Evolutionary conservation across 1,140 invertebrate species (phyloP).

Genomic region (Drosophila burlai): DNA sequence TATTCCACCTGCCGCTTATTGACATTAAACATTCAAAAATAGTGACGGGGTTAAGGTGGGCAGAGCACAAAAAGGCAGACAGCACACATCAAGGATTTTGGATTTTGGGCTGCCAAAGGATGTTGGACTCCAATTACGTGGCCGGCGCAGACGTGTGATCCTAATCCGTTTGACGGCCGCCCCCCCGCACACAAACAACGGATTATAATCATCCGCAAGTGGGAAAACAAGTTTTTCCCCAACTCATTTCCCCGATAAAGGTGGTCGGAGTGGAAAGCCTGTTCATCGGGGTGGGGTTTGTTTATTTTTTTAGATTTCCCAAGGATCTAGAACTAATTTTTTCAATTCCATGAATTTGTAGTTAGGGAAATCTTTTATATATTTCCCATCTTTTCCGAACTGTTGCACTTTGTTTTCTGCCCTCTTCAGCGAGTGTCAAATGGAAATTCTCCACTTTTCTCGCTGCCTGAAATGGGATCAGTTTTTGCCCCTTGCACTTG

Average conservation of each 20-base stretch:
- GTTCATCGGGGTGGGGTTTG: neutral
- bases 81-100: constrained; percentile 61
- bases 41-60: constrained; percentile 15
- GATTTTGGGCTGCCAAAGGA: constrained; percentile 70
- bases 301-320: neutral
- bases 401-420: constrained; percentile 27
- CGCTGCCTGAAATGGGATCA: constrained; percentile 34
- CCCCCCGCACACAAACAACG: constrained; percentile 56
- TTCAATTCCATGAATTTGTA: neutral
- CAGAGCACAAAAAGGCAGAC: constrained; percentile 23
- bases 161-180: constrained; percentile 68
- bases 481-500: constrained; percentile 60
- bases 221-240: constrained; percentile 18
- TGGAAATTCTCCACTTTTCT: constrained; percentile 4
- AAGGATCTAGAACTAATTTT: neutral
- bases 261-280: neutral
- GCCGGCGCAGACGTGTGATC: constrained; percentile 49
- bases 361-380: neutral
- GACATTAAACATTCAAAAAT: constrained; percentile 81
- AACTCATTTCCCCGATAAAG: constrained; percentile 9
- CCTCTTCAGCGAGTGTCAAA: constrained; percentile 50
- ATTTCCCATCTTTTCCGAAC: neutral
- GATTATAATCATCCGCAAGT: constrained; percentile 72
- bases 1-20: constrained; percentile 57
- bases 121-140: constrained; percentile 67